Conservation (phyloP, 2,797 vertebrate species). For the Malurus leucopterus region DNA sequence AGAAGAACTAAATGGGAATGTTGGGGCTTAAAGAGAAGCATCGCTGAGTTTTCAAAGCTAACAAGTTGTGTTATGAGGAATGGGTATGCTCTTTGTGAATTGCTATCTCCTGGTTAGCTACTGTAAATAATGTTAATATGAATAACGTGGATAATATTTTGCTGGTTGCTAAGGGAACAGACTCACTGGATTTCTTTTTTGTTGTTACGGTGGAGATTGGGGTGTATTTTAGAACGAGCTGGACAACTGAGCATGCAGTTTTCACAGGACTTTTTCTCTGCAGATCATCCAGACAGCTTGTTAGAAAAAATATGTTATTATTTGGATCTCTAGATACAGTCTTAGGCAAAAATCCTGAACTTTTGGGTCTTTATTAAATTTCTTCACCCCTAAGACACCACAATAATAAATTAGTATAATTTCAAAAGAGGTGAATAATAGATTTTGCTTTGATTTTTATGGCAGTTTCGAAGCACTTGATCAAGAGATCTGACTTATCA, state of each 20-base stretch:
- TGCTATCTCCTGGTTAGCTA: neutral
- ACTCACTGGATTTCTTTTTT: constrained; percentile 11
- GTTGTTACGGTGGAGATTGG: neutral
- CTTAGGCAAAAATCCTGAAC: neutral
- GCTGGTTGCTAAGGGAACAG: constrained; percentile 54
- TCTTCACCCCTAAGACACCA: neutral
- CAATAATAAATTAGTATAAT: neutral
- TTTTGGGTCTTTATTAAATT: neutral
- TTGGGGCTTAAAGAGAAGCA: neutral
- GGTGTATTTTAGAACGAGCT: neutral
- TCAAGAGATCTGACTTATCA: neutral
- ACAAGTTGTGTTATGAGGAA: neutral
- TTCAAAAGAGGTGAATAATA: neutral
- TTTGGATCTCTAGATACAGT: neutral
- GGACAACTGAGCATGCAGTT: neutral
- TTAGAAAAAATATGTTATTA: neutral
- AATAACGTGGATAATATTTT: constrained; percentile 35
- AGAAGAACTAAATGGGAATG: neutral
- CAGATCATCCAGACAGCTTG: neutral
- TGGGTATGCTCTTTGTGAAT: neutral
- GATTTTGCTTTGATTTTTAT: neutral
- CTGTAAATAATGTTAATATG: constrained; percentile 45
- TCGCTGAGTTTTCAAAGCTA: neutral
- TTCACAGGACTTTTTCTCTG: neutral
- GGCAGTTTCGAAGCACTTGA: neutral